Percentiles rank a stretch among this genome's conserved stretches.
phyloP scores from a whole-genome alignment of 1,140 invertebrate species.

The Drosophila pallidifrons region DNA sequence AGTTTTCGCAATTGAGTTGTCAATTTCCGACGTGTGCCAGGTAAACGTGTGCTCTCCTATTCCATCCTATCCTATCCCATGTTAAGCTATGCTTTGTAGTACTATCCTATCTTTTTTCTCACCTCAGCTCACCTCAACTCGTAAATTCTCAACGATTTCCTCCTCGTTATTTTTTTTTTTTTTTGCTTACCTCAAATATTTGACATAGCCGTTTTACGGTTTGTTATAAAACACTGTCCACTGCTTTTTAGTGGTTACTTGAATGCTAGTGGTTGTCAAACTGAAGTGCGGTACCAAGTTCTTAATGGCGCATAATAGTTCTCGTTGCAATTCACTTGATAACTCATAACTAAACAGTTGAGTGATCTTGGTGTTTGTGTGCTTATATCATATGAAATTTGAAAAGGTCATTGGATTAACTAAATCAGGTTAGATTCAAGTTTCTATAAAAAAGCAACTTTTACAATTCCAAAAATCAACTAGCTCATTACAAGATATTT shows the following conservation, averaged over 20 bases:
- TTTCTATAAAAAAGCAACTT: too few species aligned
- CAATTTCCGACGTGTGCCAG: conserved; percentile 44
- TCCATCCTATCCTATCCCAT: background rate
- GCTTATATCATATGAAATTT: background rate
- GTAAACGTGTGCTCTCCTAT: conserved; percentile 22
- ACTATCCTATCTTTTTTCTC: conserved; percentile 1
- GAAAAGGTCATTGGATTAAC: background rate
- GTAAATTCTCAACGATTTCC: conserved; percentile 24
- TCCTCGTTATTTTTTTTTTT: conserved; percentile 1
- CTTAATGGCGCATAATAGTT: conserved; percentile 4
- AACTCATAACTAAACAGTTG: too few species aligned
- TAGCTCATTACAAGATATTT: too few species aligned
- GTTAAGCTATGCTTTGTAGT: background rate
- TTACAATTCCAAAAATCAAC: background rate
- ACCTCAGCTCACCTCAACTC: conserved; percentile 23
- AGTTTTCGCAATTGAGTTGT: conserved; percentile 58
- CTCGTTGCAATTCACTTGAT: background rate
- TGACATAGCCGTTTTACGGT: conserved; percentile 40
- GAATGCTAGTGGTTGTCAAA: background rate
- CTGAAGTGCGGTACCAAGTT: conserved; percentile 7
- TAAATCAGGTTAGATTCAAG: background rate
- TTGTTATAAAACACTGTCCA: conserved; percentile 27
- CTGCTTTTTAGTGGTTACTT: conserved; percentile 20
- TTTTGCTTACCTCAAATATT: conserved; percentile 40
- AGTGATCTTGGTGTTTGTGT: background rate